Conservation (phyloP, 2,888 invertebrate genomes). For the Penaeus monodon region DNA sequence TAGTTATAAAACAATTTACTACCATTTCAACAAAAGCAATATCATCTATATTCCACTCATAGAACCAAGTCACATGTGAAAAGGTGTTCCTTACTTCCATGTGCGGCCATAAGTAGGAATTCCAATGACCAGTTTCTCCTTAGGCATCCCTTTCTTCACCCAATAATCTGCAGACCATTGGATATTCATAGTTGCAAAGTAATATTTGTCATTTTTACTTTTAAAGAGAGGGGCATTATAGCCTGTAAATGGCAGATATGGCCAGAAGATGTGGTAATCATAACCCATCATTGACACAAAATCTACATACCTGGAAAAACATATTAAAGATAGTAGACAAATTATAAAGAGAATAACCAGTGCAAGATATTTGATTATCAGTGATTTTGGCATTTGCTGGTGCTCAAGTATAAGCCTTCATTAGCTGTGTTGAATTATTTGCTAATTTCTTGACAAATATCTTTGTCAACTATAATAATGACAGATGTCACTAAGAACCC, state of each 20-base stretch:
- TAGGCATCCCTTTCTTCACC: conserved; percentile 81
- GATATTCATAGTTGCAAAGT: conserved; percentile 81
- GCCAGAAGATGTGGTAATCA: conserved; percentile 86
- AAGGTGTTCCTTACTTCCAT: conserved; percentile 74
- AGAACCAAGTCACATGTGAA: not conserved
- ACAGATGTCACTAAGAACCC: too few species aligned
- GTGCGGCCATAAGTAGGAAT: conserved; percentile 90
- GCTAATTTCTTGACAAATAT: too few species aligned
- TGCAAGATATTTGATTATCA: too few species aligned
- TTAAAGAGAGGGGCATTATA: conserved; percentile 85
- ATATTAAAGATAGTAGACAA: too few species aligned
- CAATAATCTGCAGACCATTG: conserved; percentile 87
- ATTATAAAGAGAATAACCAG: too few species aligned
- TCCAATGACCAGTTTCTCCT: conserved; percentile 84
- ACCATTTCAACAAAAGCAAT: not conserved
- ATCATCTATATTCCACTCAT: not conserved
- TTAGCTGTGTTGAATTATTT: too few species aligned
- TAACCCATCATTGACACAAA: conserved; percentile 91
- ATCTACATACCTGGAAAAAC: conserved; percentile 77
- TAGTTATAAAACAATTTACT: not conserved
- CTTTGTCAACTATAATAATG: too few species aligned
- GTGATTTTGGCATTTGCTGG: too few species aligned
- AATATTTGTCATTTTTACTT: conserved; percentile 75
- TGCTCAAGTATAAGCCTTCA: too few species aligned
- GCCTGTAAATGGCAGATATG: conserved; percentile 85